Evolutionary conservation across 64 coral and sea anemone species (phyloP).

Genomic region (Orbicella faveolata): DNA sequence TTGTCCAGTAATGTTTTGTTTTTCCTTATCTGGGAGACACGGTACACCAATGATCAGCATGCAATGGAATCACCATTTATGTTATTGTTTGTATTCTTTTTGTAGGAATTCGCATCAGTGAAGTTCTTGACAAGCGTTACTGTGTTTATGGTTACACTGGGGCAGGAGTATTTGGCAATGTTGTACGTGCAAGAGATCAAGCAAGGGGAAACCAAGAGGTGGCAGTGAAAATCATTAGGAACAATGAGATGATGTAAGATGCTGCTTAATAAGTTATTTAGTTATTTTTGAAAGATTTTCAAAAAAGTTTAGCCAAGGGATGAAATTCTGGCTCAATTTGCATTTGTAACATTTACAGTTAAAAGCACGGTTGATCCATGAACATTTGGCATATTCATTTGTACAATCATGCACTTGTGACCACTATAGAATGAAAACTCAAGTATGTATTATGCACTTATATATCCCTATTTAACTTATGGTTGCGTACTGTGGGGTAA

Average conservation of each 20-base stretch:
- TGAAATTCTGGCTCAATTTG: too few relatives aligned
- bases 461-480: too few relatives aligned
- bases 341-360: too few relatives aligned
- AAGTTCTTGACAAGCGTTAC: conserved; percentile 97
- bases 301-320: neutral
- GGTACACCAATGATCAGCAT: too few relatives aligned
- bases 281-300: too few relatives aligned
- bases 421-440: too few relatives aligned
- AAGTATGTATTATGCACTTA: too few relatives aligned
- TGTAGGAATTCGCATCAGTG: conserved; percentile 93
- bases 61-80: too few relatives aligned
- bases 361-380: too few relatives aligned
- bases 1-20: neutral
- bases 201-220: conserved; percentile 89
- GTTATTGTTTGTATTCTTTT: neutral
- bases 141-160: conserved; percentile 96
- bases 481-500: too few relatives aligned
- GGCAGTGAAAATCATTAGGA: conserved; percentile 95
- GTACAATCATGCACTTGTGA: too few relatives aligned
- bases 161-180: conserved; percentile 96
- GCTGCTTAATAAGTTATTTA: neutral
- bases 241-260: conserved; percentile 99
- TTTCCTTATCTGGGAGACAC: neutral
- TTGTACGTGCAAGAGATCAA: conserved; percentile 92
- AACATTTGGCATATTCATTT: too few relatives aligned